Percentiles rank a stretch among this genome's conserved stretches.
Conservation (phyloP, 2,797 vertebrate genomes). For the Bucorvus abyssinicus region DNA sequence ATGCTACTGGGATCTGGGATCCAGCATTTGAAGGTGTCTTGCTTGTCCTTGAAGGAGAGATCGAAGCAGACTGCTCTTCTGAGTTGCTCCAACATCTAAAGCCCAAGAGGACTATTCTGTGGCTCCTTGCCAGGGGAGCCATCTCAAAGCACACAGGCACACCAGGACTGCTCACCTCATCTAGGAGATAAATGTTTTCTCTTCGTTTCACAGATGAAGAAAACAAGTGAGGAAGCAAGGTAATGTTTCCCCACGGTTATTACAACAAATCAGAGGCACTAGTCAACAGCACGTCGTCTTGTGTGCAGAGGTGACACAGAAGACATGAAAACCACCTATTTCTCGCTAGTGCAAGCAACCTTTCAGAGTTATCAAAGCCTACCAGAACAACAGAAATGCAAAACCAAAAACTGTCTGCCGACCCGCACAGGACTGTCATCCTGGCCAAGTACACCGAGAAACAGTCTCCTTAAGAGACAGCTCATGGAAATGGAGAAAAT, state of each 20-base stretch:
- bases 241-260: neutral
- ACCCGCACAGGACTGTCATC: neutral
- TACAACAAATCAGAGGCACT: neutral
- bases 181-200: neutral
- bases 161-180: neutral
- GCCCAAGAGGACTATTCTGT: neutral
- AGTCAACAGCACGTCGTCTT: rapidly evolving
- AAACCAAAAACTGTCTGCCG: neutral
- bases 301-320: neutral
- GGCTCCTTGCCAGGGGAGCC: neutral
- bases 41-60: neutral
- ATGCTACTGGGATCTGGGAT: neutral
- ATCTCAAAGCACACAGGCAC: neutral
- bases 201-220: neutral
- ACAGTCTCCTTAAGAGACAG: neutral
- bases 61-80: neutral
- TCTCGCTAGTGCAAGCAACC: neutral
- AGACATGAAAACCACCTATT: neutral
- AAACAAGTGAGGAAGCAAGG: neutral
- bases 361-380: neutral
- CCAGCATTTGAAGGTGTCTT: neutral
- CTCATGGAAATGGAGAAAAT: neutral
- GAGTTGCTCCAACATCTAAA: neutral
- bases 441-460: neutral
- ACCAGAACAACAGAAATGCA: neutral